phyloP scores from a whole-genome alignment of 2,888 invertebrate species.

The Strigamia transsilvanica region DNA sequence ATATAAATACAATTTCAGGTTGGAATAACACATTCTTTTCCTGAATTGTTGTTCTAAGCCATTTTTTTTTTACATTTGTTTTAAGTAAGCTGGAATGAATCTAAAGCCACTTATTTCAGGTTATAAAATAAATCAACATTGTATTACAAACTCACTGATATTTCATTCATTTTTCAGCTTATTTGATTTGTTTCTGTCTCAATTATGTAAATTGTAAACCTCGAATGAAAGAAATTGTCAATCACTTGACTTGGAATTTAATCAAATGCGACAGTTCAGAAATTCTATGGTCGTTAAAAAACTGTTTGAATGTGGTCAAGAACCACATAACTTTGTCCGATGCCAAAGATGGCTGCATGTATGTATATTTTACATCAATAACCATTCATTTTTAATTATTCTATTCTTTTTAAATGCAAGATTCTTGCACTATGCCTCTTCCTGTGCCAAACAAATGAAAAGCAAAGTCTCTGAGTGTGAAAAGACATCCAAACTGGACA shows the following conservation, averaged over 20 bases:
- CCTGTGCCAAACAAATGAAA: conserved; percentile 1
- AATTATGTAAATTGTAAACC: not conserved
- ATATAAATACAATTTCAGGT: not conserved
- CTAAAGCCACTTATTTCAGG: not conserved
- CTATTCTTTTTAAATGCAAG: not conserved
- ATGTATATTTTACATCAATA: not conserved
- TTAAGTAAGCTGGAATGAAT: conserved; percentile 6
- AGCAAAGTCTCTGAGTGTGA: not conserved
- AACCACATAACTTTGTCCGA: not conserved
- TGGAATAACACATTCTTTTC: not conserved
- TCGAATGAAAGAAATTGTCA: not conserved
- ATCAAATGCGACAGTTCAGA: not conserved
- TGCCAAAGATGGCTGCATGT: not conserved
- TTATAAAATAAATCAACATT: not conserved
- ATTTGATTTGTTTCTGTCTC: not conserved
- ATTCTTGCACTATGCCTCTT: not conserved
- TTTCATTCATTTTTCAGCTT: not conserved
- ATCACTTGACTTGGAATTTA: conserved; percentile 26
- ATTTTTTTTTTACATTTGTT: not conserved
- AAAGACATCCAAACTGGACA: not conserved
- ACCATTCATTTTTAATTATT: not conserved
- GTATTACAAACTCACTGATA: not conserved
- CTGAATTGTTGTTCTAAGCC: not conserved
- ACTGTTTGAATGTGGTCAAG: not conserved
- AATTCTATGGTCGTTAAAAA: not conserved